phyloP scores from a whole-genome alignment of 2,888 invertebrate species.

The Nemotelus pantherinus region DNA sequence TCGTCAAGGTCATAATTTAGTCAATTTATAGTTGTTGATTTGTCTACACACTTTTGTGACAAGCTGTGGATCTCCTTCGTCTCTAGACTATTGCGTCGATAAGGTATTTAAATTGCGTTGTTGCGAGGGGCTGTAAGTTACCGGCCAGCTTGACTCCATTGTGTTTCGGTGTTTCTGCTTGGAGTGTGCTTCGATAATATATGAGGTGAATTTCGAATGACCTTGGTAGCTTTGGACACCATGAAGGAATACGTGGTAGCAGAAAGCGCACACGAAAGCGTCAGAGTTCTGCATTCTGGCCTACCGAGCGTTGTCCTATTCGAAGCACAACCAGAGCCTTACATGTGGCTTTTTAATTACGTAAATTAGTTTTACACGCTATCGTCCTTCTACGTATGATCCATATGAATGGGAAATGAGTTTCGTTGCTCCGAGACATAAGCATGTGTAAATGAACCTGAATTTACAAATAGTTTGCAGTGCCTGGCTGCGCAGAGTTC shows the following conservation, averaged over 20 bases:
- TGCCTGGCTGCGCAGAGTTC: conserved; percentile 23
- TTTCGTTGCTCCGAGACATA: conserved; percentile 38
- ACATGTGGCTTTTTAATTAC: conserved; percentile 64
- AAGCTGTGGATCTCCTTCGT: neutral
- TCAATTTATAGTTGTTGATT: neutral
- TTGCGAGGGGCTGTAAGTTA: neutral
- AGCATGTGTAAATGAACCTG: conserved; percentile 48
- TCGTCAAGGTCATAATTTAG: too few relatives aligned
- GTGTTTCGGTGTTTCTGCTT: conserved; percentile 12
- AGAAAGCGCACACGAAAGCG: neutral
- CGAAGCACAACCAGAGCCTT: neutral
- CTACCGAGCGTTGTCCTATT: too few relatives aligned
- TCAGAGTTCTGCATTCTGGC: too few relatives aligned
- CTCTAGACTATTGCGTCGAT: neutral
- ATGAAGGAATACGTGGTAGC: neutral
- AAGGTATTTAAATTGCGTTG: conserved; percentile 32
- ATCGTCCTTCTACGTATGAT: conserved; percentile 48
- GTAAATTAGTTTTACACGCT: conserved; percentile 61
- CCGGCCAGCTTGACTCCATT: conserved; percentile 18
- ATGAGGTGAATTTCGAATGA: conserved; percentile 63
- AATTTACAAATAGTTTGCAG: conserved; percentile 38
- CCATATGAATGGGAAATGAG: conserved; percentile 44
- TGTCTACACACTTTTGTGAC: neutral
- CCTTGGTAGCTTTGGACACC: conserved; percentile 59
- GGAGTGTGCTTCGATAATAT: conserved; percentile 30